Evolutionary conservation across 2,888 invertebrate species (phyloP), one percentile per base, ranked within the genome.

Genomic region (Nemotelus pantherinus): DNA sequence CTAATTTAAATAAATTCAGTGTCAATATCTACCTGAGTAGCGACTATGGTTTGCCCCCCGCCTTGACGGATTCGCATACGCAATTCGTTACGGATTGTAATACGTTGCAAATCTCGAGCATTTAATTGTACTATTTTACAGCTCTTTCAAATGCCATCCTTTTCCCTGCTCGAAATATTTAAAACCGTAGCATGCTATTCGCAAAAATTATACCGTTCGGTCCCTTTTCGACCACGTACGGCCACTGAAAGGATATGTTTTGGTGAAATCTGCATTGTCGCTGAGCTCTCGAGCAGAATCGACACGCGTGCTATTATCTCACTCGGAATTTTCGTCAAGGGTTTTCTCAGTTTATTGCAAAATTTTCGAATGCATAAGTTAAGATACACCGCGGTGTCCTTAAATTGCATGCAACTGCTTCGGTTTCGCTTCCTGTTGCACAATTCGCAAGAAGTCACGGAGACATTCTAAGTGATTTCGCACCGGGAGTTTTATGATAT

Each of bases 401-500:
- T 4, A 4, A 25, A 3, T 44, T 39, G 3, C 9, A 5, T 3
- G 41, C 5, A 9, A 25, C 47, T 65, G 65, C 65, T 10, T 45
- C 44, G 65, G 47, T 9, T 47, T 65, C 25, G 65, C 65, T 5
- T 65, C 45, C 65, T 44, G 45, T 65, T 65, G 45, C 65, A 65
- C 47, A 39, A 65, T 65, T 65, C 65, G 7, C 43, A 5, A 63
- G 63, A 63, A 63, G 43, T 63, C 43, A 7, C 6, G 63, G 25
- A 39, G 43, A 1, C 39, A 63, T 5, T 63, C 6, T 41, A 63
- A 65, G 43, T 10, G n/a, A 43, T 47, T 45, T 3, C 65, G 47
- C 65, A 47, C 7, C 65, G n/a, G 65, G 65, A 25, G 65, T 65
- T 65, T 65, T 65, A 65, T 47, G 5, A n/a, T 65, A 43, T 65